Conservation (phyloP, 2,888 invertebrate species). For the Metellina segmentata region DNA sequence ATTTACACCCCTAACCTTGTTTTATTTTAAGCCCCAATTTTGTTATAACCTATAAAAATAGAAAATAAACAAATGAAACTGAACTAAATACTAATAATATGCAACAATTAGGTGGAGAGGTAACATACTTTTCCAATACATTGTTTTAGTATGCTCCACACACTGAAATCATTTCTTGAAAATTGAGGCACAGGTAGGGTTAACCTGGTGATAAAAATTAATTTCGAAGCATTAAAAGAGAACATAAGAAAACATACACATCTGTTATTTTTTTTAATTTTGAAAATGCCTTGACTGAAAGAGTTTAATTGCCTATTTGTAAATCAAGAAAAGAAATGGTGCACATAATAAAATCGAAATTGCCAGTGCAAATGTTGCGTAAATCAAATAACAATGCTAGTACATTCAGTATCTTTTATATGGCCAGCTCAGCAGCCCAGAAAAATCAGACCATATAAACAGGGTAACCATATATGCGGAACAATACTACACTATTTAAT, state of each 20-base stretch:
- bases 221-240: neutral
- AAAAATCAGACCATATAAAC: too few species aligned
- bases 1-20: too few species aligned
- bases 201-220: constrained; percentile 47
- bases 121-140: constrained; percentile 85
- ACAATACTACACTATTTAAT: too few species aligned
- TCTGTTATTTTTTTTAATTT: neutral
- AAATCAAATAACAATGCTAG: too few species aligned
- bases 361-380: too few species aligned
- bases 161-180: constrained; percentile 87
- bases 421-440: too few species aligned
- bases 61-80: neutral
- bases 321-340: neutral
- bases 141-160: constrained; percentile 95
- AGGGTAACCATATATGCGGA: too few species aligned
- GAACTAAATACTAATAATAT: neutral
- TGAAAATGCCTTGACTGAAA: neutral
- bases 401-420: too few species aligned
- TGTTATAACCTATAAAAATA: neutral
- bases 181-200: constrained; percentile 77
- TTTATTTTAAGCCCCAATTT: too few species aligned
- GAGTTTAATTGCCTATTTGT: neutral
- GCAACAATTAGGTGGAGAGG: too few species aligned
- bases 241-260: neutral
- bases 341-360: neutral